Evolutionary conservation across 1,140 invertebrate genomes (phyloP).

Genomic region (Ladona fulva): DNA sequence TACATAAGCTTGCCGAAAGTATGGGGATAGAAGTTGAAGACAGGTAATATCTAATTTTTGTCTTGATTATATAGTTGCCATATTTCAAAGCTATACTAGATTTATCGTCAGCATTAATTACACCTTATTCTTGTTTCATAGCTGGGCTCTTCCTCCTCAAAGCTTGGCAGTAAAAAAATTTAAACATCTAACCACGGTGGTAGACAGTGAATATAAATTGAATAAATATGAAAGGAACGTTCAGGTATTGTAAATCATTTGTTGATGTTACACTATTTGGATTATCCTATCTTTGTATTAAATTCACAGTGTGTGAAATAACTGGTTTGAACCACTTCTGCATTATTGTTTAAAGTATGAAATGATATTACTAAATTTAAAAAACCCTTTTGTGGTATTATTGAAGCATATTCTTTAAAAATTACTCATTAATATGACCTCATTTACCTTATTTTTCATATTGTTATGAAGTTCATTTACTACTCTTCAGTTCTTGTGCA

Average conservation of each 20-base stretch:
- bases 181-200: conserved; percentile 53
- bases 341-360: no score
- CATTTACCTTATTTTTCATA: no score
- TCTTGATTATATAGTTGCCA: conserved; percentile 11
- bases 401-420: no score
- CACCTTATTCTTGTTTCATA: conserved; percentile 33
- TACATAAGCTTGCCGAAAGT: conserved; percentile 59
- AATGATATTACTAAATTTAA: no score
- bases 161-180: conserved; percentile 54
- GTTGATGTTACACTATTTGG: no score
- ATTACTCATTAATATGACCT: no score
- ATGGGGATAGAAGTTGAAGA: conserved; percentile 69
- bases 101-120: conserved; percentile 22
- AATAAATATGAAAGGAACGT: conserved; percentile 69
- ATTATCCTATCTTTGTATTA: no score
- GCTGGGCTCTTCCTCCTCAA: conserved; percentile 64
- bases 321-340: no score
- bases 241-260: conserved; percentile 39
- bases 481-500: no score
- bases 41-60: conserved; percentile 39
- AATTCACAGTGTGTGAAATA: no score
- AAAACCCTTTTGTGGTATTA: no score
- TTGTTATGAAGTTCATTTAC: no score
- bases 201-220: conserved; percentile 60
- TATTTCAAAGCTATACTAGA: conserved; percentile 1